Evolutionary conservation across 1,140 invertebrate species (phyloP).

Genomic region (Druon quercuslanigerum): DNA sequence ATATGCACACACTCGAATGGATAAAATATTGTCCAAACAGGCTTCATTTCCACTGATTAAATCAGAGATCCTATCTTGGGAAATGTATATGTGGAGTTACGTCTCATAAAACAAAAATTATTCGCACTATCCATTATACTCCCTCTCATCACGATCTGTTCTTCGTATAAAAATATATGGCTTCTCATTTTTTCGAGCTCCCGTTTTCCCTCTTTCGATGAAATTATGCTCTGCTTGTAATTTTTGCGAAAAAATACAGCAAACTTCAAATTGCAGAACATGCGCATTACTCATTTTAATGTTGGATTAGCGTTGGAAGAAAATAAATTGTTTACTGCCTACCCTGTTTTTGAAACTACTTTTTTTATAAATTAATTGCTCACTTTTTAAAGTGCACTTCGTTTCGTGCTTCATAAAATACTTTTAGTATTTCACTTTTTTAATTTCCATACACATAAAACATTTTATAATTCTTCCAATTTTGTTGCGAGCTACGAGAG

Average conservation of each 20-base stretch:
- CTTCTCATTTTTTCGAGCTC: not conserved
- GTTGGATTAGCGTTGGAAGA: not conserved
- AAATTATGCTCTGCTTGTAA: not conserved
- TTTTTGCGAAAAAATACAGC: not conserved
- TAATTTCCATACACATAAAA: conserved; percentile 7
- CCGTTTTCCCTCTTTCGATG: not conserved
- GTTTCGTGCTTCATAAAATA: conserved; percentile 15
- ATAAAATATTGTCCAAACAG: too few species aligned
- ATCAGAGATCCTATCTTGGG: too few species aligned
- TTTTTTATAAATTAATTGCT: conserved; percentile 20
- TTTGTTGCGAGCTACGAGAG: not conserved
- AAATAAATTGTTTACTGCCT: not conserved
- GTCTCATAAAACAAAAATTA: not conserved
- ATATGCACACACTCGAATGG: too few species aligned
- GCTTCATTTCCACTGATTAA: too few species aligned
- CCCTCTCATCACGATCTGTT: too few species aligned
- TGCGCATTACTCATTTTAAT: conserved; percentile 2
- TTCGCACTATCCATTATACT: not conserved
- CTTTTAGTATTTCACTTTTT: not conserved
- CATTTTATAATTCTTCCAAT: not conserved
- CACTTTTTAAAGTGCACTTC: conserved; percentile 5
- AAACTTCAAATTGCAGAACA: conserved; percentile 2
- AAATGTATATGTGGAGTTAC: not conserved
- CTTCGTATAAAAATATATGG: too few species aligned
- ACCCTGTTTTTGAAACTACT: not conserved